A percentile compares a stretch with the other conserved stretches of the same genome.
Evolutionary conservation across 1,140 invertebrate species (phyloP).

Genomic region (Daktulosphaira vitifoliae): DNA sequence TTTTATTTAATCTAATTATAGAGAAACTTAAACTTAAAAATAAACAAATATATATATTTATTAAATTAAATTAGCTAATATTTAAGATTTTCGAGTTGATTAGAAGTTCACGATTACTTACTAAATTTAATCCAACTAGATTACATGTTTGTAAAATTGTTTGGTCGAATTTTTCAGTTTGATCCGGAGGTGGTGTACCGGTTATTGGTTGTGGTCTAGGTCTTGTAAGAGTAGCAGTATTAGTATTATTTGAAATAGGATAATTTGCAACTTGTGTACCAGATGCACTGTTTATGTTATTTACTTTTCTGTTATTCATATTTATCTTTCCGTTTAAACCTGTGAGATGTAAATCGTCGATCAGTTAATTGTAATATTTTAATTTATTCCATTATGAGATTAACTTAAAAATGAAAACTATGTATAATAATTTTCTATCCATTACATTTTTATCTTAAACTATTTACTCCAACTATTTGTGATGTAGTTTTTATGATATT

Average conservation of each 20-base stretch:
- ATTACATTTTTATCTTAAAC: too few species aligned
- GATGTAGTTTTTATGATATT: too few species aligned
- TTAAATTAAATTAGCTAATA: too few species aligned
- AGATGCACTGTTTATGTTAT: neutral
- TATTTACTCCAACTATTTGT: too few species aligned
- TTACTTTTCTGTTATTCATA: conserved; percentile 4
- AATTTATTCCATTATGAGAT: too few species aligned
- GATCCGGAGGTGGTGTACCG: conserved; percentile 60
- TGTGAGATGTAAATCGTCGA: neutral
- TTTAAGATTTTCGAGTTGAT: too few species aligned
- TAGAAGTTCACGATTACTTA: conserved; percentile 44
- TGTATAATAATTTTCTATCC: too few species aligned
- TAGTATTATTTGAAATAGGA: conserved; percentile 37
- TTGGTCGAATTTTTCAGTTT: conserved; percentile 68
- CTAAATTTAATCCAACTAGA: conserved; percentile 78
- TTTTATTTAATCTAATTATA: too few species aligned
- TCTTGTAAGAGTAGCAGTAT: conserved; percentile 40
- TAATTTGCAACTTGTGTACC: neutral
- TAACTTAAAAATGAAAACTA: too few species aligned
- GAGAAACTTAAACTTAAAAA: too few species aligned
- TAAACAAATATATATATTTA: too few species aligned
- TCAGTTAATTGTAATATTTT: too few species aligned
- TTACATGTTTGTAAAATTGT: conserved; percentile 83
- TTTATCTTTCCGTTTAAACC: conserved; percentile 10
- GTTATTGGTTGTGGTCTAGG: conserved; percentile 80